Conservation (phyloP, 2,113 vertebrate species). For the Hemiscyllium ocellatum region DNA sequence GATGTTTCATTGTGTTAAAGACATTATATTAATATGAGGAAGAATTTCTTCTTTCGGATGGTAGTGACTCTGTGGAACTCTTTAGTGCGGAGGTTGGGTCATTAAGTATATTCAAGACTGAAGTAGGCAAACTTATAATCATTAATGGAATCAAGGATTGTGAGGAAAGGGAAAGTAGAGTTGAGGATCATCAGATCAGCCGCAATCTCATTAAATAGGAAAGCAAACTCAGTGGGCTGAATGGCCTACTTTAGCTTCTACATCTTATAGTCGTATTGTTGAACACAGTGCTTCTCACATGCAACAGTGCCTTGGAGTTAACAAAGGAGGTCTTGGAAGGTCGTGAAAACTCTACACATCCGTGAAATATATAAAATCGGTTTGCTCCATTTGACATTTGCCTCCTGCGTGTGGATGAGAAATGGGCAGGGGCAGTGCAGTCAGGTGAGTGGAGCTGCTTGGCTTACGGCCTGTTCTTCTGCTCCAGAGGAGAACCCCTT, state of each 20-base stretch:
- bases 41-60: too few relatives aligned
- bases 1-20: background rate
- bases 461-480: background rate
- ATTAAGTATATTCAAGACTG: too few relatives aligned
- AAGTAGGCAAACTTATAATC: too few relatives aligned
- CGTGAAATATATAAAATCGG: background rate
- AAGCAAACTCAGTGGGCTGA: too few relatives aligned
- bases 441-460: background rate
- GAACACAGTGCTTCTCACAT: too few relatives aligned
- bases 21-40: background rate
- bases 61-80: too few relatives aligned
- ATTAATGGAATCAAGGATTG: too few relatives aligned
- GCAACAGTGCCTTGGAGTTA: background rate
- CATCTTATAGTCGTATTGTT: background rate
- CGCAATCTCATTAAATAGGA: too few relatives aligned
- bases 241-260: too few relatives aligned
- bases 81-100: too few relatives aligned
- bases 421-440: background rate
- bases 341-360: background rate
- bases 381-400: background rate
- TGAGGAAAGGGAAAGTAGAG: too few relatives aligned
- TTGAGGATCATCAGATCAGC: too few relatives aligned
- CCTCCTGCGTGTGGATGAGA: background rate
- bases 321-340: background rate
- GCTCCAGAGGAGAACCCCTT: background rate